These are phyloP conservation scores for Cydia amplana DNA, from an alignment of 1,140 invertebrate genomes.

Conservation along the genomic window DNA sequence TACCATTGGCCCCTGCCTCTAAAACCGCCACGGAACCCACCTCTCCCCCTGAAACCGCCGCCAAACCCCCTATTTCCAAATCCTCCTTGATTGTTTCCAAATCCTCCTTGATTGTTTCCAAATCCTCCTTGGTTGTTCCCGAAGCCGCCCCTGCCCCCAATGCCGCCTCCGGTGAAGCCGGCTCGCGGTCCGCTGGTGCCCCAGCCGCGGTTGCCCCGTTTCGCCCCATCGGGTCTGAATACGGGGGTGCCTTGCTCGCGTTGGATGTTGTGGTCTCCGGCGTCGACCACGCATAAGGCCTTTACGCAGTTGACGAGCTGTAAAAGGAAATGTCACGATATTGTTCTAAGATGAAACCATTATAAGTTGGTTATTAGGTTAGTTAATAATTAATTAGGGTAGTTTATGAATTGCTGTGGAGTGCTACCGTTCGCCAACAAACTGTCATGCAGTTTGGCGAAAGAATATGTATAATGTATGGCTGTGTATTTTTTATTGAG, in stretches of 20 bases:
- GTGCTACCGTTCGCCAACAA: too few relatives aligned
- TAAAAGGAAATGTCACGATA: slow-evolving; percentile 41
- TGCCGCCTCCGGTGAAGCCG: slow-evolving; percentile 50
- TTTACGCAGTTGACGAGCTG: slow-evolving; percentile 83
- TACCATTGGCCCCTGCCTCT: slow-evolving; percentile 32
- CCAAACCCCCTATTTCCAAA: slow-evolving; percentile 27
- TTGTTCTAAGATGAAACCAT: neutral
- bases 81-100: slow-evolving; percentile 37
- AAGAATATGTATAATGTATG: too few relatives aligned
- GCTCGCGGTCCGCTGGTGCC: slow-evolving; percentile 61
- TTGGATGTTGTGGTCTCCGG: slow-evolving; percentile 85
- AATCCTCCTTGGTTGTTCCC: slow-evolving; percentile 44
- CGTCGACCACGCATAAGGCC: slow-evolving; percentile 85
- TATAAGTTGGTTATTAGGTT: neutral
- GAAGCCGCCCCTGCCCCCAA: slow-evolving; percentile 41
- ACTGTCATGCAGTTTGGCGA: too few relatives aligned
- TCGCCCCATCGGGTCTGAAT: slow-evolving; percentile 59
- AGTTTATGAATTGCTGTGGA: too few relatives aligned
- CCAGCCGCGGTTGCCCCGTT: slow-evolving; percentile 62
- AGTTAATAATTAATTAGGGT: too few relatives aligned
- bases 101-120: slow-evolving; percentile 36
- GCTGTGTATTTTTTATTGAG: too few relatives aligned
- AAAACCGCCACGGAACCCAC: slow-evolving; percentile 33
- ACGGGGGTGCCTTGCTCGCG: slow-evolving; percentile 70
- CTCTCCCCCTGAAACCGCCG: slow-evolving; percentile 29